A percentile compares a stretch with the other conserved stretches of the same genome.
Evolutionary conservation across 2,797 vertebrate species (phyloP).

Genomic region (Intellagama lesueurii): DNA sequence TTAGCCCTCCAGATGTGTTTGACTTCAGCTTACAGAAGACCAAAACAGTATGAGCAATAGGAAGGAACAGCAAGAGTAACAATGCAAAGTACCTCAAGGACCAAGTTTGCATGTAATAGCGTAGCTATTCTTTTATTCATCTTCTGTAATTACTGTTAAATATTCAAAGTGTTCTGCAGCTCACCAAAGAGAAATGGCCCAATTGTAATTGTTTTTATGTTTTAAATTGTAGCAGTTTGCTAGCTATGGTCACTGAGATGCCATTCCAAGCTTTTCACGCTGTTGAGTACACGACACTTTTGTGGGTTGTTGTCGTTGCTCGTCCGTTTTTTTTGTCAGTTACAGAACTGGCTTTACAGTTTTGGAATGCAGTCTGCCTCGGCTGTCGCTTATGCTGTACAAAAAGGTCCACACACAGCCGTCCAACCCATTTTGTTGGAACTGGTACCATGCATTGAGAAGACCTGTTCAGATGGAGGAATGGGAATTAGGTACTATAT

Average conservation of each 20-base stretch:
- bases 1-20: no score
- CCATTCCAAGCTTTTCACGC: not conserved
- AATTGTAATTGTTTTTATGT: no score
- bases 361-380: not conserved
- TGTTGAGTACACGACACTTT: not conserved
- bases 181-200: not conserved
- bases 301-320: not conserved
- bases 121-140: not conserved
- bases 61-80: not conserved
- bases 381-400: not conserved
- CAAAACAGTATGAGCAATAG: no score
- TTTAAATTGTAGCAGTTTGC: fast-evolving
- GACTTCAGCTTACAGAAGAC: no score
- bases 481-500: not conserved
- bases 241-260: not conserved
- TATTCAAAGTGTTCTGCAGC: not conserved
- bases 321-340: constrained; percentile 12
- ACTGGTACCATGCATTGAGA: not conserved
- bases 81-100: not conserved
- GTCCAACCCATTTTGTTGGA: not conserved
- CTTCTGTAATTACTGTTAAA: constrained; percentile 22
- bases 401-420: not conserved
- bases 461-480: not conserved
- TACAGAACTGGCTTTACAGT: constrained; percentile 12
- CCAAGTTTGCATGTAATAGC: not conserved